These are phyloP conservation scores for Agonopterix arenella DNA, from an alignment of 2,888 invertebrate genomes.

Conservation along the genomic window DNA sequence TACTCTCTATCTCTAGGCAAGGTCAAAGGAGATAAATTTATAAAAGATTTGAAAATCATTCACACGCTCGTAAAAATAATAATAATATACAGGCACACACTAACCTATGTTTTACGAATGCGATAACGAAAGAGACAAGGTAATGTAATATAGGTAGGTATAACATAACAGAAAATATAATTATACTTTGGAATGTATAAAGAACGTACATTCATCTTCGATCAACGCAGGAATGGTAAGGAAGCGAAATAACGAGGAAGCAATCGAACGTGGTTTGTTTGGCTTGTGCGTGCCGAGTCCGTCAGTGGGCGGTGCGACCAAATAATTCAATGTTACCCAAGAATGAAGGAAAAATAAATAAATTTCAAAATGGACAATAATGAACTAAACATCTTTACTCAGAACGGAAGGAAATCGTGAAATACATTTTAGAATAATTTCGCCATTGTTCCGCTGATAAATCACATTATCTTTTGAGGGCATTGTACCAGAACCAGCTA, in stretches of 20 bases:
- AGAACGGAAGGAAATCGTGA: not conserved
- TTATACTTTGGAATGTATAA: not conserved
- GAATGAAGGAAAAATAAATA: no score
- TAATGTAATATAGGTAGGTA: no score
- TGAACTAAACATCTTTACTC: no score
- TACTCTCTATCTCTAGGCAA: not conserved
- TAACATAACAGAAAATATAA: no score
- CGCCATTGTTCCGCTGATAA: conserved; percentile 34
- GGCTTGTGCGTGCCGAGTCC: conserved; percentile 32
- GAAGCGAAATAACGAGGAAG: conserved; percentile 48
- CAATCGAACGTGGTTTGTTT: conserved; percentile 29
- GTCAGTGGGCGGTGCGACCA: not conserved
- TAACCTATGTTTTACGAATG: no score
- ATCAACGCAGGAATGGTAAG: conserved; percentile 24
- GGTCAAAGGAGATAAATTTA: not conserved
- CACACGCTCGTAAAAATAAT: no score
- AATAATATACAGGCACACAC: no score
- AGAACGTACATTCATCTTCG: conserved; percentile 35
- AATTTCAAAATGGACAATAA: no score
- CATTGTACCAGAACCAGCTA: conserved; percentile 44
- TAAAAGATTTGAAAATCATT: no score
- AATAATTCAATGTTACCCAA: no score
- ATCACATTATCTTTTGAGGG: conserved; percentile 47
- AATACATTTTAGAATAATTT: conserved; percentile 22
- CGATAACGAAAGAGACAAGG: no score